Evolutionary conservation across 2,888 invertebrate species (phyloP), one percentile per base, ranked within the genome.

Genomic region (Parnassius glacialis): DNA sequence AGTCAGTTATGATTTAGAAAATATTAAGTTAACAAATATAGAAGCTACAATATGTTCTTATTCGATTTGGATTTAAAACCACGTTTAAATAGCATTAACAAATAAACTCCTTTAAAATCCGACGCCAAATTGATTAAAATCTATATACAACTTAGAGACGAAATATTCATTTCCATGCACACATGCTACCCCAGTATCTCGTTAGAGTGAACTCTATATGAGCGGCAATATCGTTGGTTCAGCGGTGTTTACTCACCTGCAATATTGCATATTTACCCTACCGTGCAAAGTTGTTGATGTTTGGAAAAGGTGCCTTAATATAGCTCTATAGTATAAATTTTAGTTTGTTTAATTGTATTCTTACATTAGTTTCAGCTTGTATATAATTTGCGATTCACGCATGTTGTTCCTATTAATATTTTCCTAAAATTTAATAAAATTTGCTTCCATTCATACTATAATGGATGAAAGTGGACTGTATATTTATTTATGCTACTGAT

Each of bases 251-350:
- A 43, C 59, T 59, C 56, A 63, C 63, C 62, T 58, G 58, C 58
- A 62, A 62, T 62, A 62, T 62, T 62, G 62, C 62, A 62, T 62
- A 62, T 62, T 63, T 59, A 59, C 63, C 16, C 47, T 55, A 41
- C 52, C 47, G 44, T 63, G 16, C 63, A 48, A 52, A 59, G 63
- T 63, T 63, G 55, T 16, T 52, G 52, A 44, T 63, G 59, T 59
- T 52, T 56, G 43, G 52, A 16, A 16, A 48, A 59, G 55, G 56
- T 47, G 55, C 52, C 58, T 20, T 51, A 51, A 34, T 58, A 58
- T 58, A 34, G 56, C 52, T 47, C 54, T 13, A 51, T 34, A 45
- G 7, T 7, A 34, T 34, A 0, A 5, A 34, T 34, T 34, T 34
- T 34, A 34, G 34, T 7, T 13, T 44, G 50, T 41, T 58, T 42